phyloP scores from a whole-genome alignment of 2,797 vertebrate species.

The Phataginus tetradactyla region DNA sequence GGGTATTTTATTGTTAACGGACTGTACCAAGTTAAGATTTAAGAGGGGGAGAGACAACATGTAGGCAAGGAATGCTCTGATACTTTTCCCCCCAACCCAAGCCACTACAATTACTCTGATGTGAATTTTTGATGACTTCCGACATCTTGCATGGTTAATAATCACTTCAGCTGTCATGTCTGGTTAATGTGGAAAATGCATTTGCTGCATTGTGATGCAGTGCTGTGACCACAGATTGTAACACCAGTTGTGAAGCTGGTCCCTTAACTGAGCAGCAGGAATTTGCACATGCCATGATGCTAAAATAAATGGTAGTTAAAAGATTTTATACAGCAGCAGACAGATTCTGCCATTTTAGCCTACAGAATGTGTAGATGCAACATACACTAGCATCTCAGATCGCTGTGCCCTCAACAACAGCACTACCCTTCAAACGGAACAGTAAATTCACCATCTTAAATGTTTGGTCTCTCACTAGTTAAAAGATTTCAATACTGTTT shows the following conservation, averaged over 20 bases:
- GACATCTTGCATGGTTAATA: conserved; percentile 99
- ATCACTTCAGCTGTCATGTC: conserved; percentile 97
- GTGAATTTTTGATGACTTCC: conserved; percentile 98
- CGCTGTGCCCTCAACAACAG: conserved; percentile 58
- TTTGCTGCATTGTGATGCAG: conserved; percentile 89
- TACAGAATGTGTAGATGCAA: conserved; percentile 69
- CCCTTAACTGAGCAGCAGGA: conserved; percentile 87
- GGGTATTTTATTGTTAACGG: conserved; percentile 99
- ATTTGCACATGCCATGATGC: conserved; percentile 87
- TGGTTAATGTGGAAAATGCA: conserved; percentile 95
- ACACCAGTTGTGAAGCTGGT: conserved; percentile 87
- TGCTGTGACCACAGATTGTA: conserved; percentile 86
- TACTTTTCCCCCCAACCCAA: conserved; percentile 78
- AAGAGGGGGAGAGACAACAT: conserved; percentile 88
- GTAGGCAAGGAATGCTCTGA: conserved; percentile 87
- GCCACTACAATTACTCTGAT: conserved; percentile 97
- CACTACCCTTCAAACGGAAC: conserved; percentile 67
- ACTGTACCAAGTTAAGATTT: conserved; percentile 92
- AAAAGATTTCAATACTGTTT: conserved; percentile 73
- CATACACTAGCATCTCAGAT: conserved; percentile 61
- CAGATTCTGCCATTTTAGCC: conserved; percentile 88
- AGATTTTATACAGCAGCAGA: conserved; percentile 81
- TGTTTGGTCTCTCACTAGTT: conserved; percentile 77
- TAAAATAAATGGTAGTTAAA: conserved; percentile 84
- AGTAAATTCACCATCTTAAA: conserved; percentile 71